Evolutionary conservation across 64 coral and sea anemone species (phyloP), one percentile per base, ranked within the genome.

Genomic region (Catalaphyllia jardinei): DNA sequence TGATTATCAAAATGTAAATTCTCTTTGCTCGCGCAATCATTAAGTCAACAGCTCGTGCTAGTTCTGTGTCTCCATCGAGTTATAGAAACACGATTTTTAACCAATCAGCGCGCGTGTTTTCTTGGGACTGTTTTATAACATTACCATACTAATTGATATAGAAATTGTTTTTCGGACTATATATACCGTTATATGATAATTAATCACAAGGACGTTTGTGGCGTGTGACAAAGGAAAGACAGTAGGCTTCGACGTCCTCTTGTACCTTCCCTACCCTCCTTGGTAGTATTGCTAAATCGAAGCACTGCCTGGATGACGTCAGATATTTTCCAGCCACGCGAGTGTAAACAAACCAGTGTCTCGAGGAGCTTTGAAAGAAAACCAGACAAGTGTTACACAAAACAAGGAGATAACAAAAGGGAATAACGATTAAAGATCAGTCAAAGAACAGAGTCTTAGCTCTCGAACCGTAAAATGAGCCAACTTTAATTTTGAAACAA

Each of bases 221-320:
- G 91, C 10, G 85, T 92, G 14, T 25, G 76, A 18, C 77, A 72
- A 30, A 88, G 84, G 28, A 73, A 77, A 54, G 86, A 78, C 76
- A 92, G 64, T 49, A 88, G 67, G 50, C 50, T 72, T 10, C 54
- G 31, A 15, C 79, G 75, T 15, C 67, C 28, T 5, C n/a, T 46
- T 8, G 64, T 51, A 8, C 29, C 75, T 50, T 81, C 84, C 24
- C 30, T 42, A 22, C 73, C 76, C 20, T 38, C 31, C 31, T 71
- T 83, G 39, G 30, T 64, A 49, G 54, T 3, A 19, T 86, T 62
- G 67, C 72, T 86, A 75, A 92, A 89, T 72, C 87, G 94, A 57
- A 93, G 30, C 0, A 96, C 80, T 38, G 73, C 86, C 8, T 81
- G 63, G n/a, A 96, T 86, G 52, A 96, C 74, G 87, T 96, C 94